Base-by-base conservation (phyloP, 2,113 vertebrate genomes). In the Gymnorhina tibicen region DNA sequence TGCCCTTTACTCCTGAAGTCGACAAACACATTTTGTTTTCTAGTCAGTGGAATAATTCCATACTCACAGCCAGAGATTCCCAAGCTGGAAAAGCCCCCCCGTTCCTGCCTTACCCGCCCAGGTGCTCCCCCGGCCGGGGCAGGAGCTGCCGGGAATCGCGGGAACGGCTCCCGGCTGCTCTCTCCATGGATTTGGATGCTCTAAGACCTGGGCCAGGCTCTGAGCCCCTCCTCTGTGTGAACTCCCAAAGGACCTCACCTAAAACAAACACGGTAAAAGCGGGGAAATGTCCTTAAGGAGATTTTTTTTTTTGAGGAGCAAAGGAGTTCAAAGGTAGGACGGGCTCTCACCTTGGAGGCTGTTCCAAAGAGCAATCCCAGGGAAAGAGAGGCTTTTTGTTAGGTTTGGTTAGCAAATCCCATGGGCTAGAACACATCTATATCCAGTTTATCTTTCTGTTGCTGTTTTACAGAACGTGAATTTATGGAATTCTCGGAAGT, bases 191-290 rank as follows among this genome's bases (percentile, higher is more conserved):
- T 6, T 35, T 21, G 9, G 84, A 14, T 24, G 53, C 41, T 92
- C 39, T 56, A 6, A 60, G 66, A 56, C 2, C 39, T 7, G 42
- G 5, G 47, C 19, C 49, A 26, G 86, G 66, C 73, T 91, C 68
- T 3, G 60, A 91, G 85, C 93, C 76, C 89, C 91, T 95, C 91
- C 94, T 90, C 85, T 75, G 89, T 50, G 79, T 46, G 30, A 81
- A 5, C n/a, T 44, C 33, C 41, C 44, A 3, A 39, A 56, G 76
- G 77, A 70, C 55, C 70, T 76, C 64, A 78, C 78, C 89, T 35
- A 83, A 95, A 96, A 58, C 93, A 96, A 97, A 94, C 96, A 95
- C 1, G 3, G 46, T 35, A 75, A 87, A 63, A 49, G 83, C 66
- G 46, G 64, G 41, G 85, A 75, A 63, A 89, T 6, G 14, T 27